Evolutionary conservation across 2,797 vertebrate genomes (phyloP).

Genomic region (Sciaenops ocellatus): DNA sequence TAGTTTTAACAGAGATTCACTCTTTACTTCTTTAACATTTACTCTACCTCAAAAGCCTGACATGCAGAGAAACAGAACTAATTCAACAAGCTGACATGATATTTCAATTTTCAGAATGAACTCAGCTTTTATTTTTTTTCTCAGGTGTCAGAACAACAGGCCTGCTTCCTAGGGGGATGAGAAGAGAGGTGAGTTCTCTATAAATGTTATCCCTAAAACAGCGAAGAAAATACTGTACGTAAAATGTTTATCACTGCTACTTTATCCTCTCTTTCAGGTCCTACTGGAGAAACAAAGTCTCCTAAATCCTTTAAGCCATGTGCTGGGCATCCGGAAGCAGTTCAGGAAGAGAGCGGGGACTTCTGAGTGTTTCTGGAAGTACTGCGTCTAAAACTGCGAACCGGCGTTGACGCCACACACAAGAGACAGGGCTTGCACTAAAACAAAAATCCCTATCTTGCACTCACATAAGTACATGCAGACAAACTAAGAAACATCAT

Average conservation of each 20-base stretch:
- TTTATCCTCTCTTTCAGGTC: slow-evolving; percentile 68
- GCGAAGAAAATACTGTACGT: neutral
- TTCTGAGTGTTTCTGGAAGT: slow-evolving; percentile 88
- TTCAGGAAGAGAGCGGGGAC: slow-evolving; percentile 83
- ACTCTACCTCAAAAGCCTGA: neutral
- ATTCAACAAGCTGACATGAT: neutral
- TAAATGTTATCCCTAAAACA: neutral
- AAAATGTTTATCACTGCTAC: neutral
- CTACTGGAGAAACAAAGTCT: slow-evolving; percentile 81
- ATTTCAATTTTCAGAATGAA: neutral
- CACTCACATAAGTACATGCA: slow-evolving; percentile 42
- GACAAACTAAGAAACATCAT: slow-evolving; percentile 22
- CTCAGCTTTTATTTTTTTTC: neutral
- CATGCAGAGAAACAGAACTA: neutral
- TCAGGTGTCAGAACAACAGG: slow-evolving; percentile 76
- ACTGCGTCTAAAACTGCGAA: slow-evolving; percentile 80
- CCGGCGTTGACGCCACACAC: slow-evolving; percentile 16
- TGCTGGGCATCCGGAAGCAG: slow-evolving; percentile 79
- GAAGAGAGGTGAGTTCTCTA: slow-evolving; percentile 76
- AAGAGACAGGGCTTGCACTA: slow-evolving; percentile 61
- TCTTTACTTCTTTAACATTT: neutral
- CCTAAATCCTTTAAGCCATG: slow-evolving; percentile 74
- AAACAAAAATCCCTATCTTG: slow-evolving; percentile 25
- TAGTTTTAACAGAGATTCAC: neutral
- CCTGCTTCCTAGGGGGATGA: slow-evolving; percentile 76